Evolutionary conservation across 35 echinoderm and acorn worm species (phyloP), one percentile per base, ranked within the genome.

Genomic region (Ophioderma brevispina): DNA sequence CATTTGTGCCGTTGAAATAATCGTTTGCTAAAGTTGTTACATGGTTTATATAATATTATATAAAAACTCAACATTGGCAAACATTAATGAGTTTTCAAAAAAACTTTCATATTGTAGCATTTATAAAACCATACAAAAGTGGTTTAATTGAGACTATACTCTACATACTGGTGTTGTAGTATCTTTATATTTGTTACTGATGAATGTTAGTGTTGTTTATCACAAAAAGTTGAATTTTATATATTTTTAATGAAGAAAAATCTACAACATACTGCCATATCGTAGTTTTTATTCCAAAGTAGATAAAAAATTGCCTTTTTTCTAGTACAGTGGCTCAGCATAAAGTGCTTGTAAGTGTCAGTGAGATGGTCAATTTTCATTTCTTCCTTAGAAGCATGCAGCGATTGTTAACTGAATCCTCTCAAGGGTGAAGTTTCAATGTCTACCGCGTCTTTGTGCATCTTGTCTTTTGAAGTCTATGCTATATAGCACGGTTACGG

Each of bases 191-290:
- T 70, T 70, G 59, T 70, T 70, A 70, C 59, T 70, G 28, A 70
- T 70, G 59, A 70, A 70, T 70, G 59, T 70, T 70, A 70, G 59
- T 70, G 59, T 70, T 70, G 59, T 70, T 70, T 70, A 70, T 70
- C 59, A 70, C 28, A 70, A 70, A 70, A 46, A 70, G n/a, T 70
- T 70, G 59, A 70, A 70, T 70, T 70, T 70, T 70, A 70, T 70
- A 70, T 70, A 70, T 70, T 70, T 70, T 70, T 70, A 70, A 70
- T 70, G 59, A 70, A 70, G 59, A 30, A 70, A 52, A 70, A 70
- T 70, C 59, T 70, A 70, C 59, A 70, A 70, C 1, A 15, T 8
- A 70, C 59, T 70, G 59, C 59, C 59, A 70, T 70, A 70, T 25
- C 10, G 59, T 70, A 70, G 59, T 70, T 6, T 70, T 13, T 70